phyloP scores from a whole-genome alignment of 2,113 vertebrate species.

The Collichthys lucidus region DNA sequence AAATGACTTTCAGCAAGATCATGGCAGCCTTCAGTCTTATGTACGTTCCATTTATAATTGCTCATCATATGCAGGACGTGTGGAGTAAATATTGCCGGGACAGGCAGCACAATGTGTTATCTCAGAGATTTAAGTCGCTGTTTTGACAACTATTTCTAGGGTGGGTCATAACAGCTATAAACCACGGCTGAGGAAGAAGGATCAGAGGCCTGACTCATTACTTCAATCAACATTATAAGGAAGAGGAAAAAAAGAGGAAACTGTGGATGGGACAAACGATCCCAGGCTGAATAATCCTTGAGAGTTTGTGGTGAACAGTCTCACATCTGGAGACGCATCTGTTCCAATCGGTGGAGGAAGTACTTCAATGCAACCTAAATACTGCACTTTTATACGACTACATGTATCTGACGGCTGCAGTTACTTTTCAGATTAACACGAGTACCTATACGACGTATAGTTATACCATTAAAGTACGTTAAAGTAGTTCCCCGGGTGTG shows the following conservation, averaged over 20 bases:
- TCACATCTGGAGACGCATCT: background rate
- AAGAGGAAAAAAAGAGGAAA: constrained; percentile 39
- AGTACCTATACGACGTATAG: too few relatives aligned
- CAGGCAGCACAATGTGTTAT: background rate
- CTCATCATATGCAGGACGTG: background rate
- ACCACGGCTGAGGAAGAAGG: background rate
- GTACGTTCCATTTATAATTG: background rate
- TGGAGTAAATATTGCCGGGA: background rate
- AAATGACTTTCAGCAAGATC: constrained; percentile 7
- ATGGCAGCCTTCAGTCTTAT: background rate
- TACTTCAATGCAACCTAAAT: background rate
- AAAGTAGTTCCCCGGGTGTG: background rate
- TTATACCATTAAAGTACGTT: background rate
- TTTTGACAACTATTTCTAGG: constrained; percentile 5
- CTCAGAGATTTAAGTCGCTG: background rate
- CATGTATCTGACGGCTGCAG: background rate
- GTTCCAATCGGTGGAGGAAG: background rate
- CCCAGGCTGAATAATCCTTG: background rate
- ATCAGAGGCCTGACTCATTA: constrained; percentile 9
- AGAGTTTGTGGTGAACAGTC: background rate
- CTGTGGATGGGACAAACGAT: background rate
- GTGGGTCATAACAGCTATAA: constrained; percentile 19
- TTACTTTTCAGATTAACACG: too few relatives aligned
- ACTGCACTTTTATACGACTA: background rate
- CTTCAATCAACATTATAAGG: constrained; percentile 19